phyloP scores from a whole-genome alignment of 2,888 invertebrate species.

The Agriopis marginaria region DNA sequence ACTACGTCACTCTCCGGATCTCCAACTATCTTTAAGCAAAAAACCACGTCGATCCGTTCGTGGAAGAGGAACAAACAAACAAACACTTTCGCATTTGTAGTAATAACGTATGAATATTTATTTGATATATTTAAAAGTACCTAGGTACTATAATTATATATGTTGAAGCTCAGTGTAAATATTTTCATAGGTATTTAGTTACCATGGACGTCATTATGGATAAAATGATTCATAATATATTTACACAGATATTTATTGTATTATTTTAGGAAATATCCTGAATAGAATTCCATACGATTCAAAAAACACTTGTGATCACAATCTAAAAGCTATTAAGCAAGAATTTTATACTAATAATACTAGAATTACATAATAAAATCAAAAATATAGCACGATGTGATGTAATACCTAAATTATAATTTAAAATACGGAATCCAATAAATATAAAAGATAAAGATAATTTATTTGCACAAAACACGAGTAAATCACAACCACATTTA shows the following conservation, averaged over 20 bases:
- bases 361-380: background rate
- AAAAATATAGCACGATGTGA: background rate
- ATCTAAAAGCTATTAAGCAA: background rate
- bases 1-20: too few relatives aligned
- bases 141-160: background rate
- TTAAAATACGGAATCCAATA: too few relatives aligned
- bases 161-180: background rate
- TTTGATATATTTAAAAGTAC: too few relatives aligned
- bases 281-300: conserved; percentile 2
- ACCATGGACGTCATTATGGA: conserved; percentile 2
- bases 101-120: too few relatives aligned
- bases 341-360: background rate
- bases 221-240: conserved; percentile 9
- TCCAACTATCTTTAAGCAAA: too few relatives aligned
- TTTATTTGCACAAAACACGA: too few relatives aligned
- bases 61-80: too few relatives aligned
- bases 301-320: conserved; percentile 13
- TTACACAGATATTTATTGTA: background rate
- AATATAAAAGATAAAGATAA: too few relatives aligned
- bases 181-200: background rate
- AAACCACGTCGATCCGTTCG: too few relatives aligned
- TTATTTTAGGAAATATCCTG: conserved; percentile 1
- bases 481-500: too few relatives aligned
- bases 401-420: background rate
- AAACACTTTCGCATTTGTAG: too few relatives aligned